Evolutionary conservation across 23 tunicate genomes (phyloP), one percentile per base, ranked within the genome.

Genomic region (Diplosoma virens): DNA sequence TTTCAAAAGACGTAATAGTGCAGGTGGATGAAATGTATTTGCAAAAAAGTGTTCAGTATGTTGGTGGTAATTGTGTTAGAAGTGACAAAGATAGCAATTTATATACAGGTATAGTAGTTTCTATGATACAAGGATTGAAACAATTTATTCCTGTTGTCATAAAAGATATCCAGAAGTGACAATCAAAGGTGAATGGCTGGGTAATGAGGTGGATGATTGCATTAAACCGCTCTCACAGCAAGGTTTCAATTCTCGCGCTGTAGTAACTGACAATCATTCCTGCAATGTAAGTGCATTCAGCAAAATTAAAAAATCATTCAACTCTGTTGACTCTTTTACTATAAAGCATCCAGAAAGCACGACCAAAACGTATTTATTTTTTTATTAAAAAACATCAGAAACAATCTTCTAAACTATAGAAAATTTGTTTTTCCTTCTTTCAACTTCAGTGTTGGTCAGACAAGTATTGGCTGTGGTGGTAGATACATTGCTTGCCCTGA

Each of bases 11-110:
- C 55, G 24, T 69, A 7, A 37, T 69, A 20, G 28, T 69, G 25
- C 35, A 34, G 26, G 59, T 58, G 17, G 76, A 69, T 69, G 76
- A 69, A 22, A 69, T 69, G 76, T 69, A 69, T 25, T 6, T 69
- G 20, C 21, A 36, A 28, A 69, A 69, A 37, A 34, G 55, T 23
- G 76, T 36, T 16, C 55, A 69, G 23, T 69, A 69, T 37, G 9
- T 26, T 33, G 76, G 76, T 11, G 59, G 76, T 11, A 6, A 17
- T n/a, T 69, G 36, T 36, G 55, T 69, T 6, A 58, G 59, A 34
- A 26, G 25, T 3, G 59, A 69, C 16, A 23, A 33, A 58, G 59
- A 69, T 22, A 58, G 25, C 18, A n/a, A n/a, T n/a, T n/a, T n/a
- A n/a, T n/a, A n/a, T n/a, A n/a, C n/a, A n/a, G n/a, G n/a, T n/a